Conservation (phyloP, 2,888 invertebrate species). For the Eupithecia dodoneata region DNA sequence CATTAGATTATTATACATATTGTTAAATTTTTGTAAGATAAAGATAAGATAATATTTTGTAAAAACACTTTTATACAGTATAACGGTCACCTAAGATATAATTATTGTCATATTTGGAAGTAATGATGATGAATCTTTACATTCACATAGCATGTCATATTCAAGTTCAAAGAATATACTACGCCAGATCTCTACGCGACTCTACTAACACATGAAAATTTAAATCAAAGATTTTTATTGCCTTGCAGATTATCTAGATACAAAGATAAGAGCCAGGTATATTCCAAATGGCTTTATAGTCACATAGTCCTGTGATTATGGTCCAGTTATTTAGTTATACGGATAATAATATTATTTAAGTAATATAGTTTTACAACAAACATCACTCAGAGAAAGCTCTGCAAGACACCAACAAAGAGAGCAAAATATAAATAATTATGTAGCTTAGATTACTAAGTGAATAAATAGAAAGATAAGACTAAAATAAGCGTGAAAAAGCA, state of each 20-base stretch:
- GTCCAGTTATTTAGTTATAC: background rate
- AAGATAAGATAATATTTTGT: too few relatives aligned
- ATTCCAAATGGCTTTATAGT: background rate
- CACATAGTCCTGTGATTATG: background rate
- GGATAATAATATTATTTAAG: background rate
- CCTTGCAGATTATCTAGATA: background rate
- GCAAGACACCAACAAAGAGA: background rate
- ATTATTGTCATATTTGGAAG: background rate
- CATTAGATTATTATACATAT: background rate
- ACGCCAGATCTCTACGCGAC: background rate
- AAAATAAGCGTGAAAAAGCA: conserved; percentile 36
- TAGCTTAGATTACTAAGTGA: conserved; percentile 47
- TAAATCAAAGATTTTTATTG: background rate
- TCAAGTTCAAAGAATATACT: background rate
- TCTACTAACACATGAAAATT: background rate
- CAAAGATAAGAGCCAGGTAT: background rate
- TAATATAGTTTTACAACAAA: background rate
- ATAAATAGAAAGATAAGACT: conserved; percentile 29
- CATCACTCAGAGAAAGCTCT: conserved; percentile 2
- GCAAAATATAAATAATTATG: conserved; percentile 37
- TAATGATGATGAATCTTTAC: background rate
- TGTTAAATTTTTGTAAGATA: background rate
- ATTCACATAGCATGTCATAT: background rate
- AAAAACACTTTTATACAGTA: background rate
- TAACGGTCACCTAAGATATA: background rate